Conservation (phyloP, 2,113 vertebrate species). For the Passerina amoena region DNA sequence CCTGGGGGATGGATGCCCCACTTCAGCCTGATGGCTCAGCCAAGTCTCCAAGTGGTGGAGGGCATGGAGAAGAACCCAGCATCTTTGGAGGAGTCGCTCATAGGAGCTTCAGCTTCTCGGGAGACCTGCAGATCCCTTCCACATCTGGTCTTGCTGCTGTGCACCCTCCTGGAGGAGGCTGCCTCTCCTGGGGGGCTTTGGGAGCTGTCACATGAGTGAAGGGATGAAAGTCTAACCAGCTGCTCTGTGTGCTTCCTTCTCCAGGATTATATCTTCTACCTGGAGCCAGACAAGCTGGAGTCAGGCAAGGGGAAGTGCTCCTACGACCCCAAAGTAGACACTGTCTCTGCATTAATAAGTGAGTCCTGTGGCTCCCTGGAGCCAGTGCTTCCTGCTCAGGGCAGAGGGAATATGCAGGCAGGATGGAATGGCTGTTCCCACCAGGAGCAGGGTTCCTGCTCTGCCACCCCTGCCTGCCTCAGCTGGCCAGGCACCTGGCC, state of each 20-base stretch:
- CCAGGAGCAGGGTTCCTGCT: neutral
- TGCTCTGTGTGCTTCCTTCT: conserved; percentile 26
- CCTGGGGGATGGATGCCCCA: neutral
- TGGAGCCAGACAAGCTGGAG: conserved; percentile 95
- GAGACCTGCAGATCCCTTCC: neutral
- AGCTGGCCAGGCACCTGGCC: neutral
- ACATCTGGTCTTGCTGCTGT: accelerated
- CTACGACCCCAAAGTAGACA: conserved; percentile 97
- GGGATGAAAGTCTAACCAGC: neutral
- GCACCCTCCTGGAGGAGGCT: neutral
- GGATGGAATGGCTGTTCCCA: neutral
- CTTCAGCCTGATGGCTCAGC: neutral
- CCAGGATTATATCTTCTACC: conserved; percentile 95
- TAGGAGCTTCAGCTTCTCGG: neutral
- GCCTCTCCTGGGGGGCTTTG: neutral
- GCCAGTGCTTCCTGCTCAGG: accelerated
- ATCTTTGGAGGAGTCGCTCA: neutral
- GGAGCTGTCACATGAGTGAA: neutral
- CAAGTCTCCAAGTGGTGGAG: neutral
- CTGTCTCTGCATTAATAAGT: conserved; percentile 96
- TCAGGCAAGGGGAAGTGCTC: conserved; percentile 98
- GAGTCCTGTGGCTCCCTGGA: conserved; percentile 67
- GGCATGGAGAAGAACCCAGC: neutral
- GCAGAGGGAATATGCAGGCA: neutral
- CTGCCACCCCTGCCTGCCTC: neutral